Conservation (phyloP, 2,797 vertebrate genomes). For the Pterois miles region DNA sequence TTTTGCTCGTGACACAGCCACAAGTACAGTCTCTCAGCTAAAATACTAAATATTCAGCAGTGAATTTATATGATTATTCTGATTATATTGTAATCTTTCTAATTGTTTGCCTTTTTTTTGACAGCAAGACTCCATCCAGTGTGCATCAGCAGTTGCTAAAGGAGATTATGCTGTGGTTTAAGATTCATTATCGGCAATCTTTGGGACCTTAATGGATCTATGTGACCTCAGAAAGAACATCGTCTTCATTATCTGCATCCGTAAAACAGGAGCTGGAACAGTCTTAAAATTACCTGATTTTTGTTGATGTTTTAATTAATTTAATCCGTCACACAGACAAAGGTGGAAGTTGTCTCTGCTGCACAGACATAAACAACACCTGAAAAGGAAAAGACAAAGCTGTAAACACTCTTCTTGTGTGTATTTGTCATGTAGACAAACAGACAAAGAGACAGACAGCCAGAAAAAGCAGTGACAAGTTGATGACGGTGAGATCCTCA, state of each 20-base stretch:
- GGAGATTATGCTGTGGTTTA: constrained; percentile 2
- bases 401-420: not conserved
- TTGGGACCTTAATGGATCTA: constrained; percentile 3
- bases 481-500: not conserved
- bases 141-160: constrained; percentile 10
- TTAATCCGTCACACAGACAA: not conserved
- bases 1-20: not conserved
- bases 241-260: not conserved
- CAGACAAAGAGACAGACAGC: not conserved
- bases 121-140: constrained; percentile 12
- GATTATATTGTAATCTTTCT: not conserved
- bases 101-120: not conserved
- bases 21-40: not conserved
- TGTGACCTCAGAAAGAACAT: not conserved
- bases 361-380: not conserved
- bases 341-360: not conserved
- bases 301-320: not conserved
- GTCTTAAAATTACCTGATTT: not conserved
- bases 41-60: not conserved
- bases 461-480: constrained; percentile 4
- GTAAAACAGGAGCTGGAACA: constrained; percentile 1
- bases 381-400: not conserved
- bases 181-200: constrained; percentile 8
- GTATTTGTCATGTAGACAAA: constrained; percentile 17
- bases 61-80: not conserved